Conservation (phyloP, 2,888 invertebrate genomes). For the Conchocele bisecta region DNA sequence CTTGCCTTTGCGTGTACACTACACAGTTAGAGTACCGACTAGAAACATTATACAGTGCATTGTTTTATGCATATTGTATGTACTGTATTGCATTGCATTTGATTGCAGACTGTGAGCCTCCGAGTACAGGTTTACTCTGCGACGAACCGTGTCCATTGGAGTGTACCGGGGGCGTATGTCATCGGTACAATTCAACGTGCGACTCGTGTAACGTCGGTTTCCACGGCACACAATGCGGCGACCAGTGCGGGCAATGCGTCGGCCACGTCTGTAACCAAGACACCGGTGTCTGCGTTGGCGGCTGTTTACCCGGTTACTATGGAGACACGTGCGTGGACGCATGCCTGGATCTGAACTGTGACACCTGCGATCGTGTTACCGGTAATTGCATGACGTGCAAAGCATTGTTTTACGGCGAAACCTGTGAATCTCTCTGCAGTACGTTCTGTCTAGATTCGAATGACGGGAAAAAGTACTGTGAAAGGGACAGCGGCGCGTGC, state of each 20-base stretch:
- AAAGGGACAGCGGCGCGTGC: conserved; percentile 18
- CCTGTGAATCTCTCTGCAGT: conserved; percentile 35
- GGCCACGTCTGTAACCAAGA: conserved; percentile 30
- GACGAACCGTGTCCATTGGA: conserved; percentile 23
- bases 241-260: conserved; percentile 29
- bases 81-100: background rate
- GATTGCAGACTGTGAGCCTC: background rate
- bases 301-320: conserved; percentile 45
- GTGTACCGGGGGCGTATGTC: conserved; percentile 21
- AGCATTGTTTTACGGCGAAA: conserved; percentile 17
- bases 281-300: conserved; percentile 23
- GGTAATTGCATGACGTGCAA: conserved; percentile 44
- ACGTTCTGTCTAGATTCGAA: conserved; percentile 12
- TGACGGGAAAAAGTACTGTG: conserved; percentile 17
- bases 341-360: conserved; percentile 30
- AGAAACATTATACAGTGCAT: no score
- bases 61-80: no score
- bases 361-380: conserved; percentile 24
- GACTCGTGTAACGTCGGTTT: conserved; percentile 23
- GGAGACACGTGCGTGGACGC: conserved; percentile 14
- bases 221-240: conserved; percentile 32
- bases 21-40: no score
- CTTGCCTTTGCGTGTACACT: no score
- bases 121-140: conserved; percentile 19
- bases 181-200: conserved; percentile 24